Percentiles rank a stretch among this genome's conserved stretches.
These are phyloP conservation scores for Ectobius pallidus DNA, from an alignment of 2,888 invertebrate genomes.

Conservation along the genomic window DNA sequence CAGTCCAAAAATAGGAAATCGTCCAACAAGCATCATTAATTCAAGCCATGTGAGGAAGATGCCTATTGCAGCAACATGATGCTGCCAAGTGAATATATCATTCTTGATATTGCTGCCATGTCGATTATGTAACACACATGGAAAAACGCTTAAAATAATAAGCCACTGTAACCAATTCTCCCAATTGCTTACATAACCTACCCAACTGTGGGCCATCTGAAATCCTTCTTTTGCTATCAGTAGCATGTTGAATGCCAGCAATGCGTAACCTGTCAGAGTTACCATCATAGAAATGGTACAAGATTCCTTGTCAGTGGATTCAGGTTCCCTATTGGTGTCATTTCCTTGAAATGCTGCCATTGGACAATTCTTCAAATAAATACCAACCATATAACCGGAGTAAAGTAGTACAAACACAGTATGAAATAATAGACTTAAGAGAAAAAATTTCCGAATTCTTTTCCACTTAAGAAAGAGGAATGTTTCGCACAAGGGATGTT, in stretches of 20 bases:
- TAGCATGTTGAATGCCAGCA: constrained; percentile 41
- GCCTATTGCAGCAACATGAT: constrained; percentile 79
- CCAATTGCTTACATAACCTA: constrained; percentile 77
- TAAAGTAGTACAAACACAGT: constrained; percentile 76
- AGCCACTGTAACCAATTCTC: constrained; percentile 86
- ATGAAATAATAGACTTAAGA: constrained; percentile 79
- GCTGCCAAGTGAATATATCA: constrained; percentile 67
- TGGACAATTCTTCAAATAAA: constrained; percentile 51
- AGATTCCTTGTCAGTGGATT: constrained; percentile 25
- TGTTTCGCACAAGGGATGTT: constrained; percentile 85
- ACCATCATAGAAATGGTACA: constrained; percentile 45
- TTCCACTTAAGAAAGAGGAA: constrained; percentile 85
- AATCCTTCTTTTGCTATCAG: constrained; percentile 71
- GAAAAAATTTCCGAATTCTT: constrained; percentile 79
- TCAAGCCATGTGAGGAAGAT: constrained; percentile 84
- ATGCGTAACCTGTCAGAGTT: constrained; percentile 59
- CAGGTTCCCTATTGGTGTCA: constrained; percentile 31
- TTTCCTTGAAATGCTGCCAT: neutral
- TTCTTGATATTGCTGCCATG: constrained; percentile 45
- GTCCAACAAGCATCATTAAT: constrained; percentile 83
- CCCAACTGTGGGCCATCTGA: constrained; percentile 75
- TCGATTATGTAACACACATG: constrained; percentile 54
- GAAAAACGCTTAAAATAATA: constrained; percentile 73
- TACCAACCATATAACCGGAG: constrained; percentile 73
- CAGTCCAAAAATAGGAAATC: constrained; percentile 84